Conservation (phyloP, 2,113 vertebrate genomes). For the Glaucomys volans region DNA sequence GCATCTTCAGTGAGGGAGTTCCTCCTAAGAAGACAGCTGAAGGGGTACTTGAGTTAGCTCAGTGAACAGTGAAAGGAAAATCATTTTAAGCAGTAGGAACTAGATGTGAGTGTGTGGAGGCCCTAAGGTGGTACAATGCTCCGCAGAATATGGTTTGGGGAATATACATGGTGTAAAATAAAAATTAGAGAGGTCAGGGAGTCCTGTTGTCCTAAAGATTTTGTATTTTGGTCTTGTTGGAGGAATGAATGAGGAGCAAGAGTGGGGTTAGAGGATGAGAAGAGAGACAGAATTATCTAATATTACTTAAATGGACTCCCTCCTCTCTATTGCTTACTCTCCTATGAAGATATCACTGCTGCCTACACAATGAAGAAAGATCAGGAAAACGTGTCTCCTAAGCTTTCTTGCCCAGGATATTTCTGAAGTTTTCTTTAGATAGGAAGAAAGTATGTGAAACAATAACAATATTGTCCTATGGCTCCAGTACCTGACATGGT, state of each 20-base stretch:
- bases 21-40: not conserved
- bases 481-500: not conserved
- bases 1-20: not conserved
- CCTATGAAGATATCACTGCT: not conserved
- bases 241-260: not conserved
- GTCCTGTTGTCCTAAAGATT: not conserved
- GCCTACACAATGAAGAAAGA: not conserved
- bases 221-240: not conserved
- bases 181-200: not conserved
- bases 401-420: not conserved
- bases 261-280: rapidly evolving
- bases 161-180: not conserved
- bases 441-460: not conserved
- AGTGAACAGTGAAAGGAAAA: not conserved
- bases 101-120: not conserved
- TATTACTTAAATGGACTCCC: not conserved
- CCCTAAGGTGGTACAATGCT: not conserved
- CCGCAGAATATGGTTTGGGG: not conserved
- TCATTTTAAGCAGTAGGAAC: not conserved
- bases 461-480: not conserved
- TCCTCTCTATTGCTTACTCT: not conserved
- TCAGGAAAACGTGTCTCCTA: not conserved
- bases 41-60: rapidly evolving
- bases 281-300: not conserved
- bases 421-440: not conserved